Evolutionary conservation across 2,113 vertebrate genomes (phyloP).

Genomic region (Azemiops feae): DNA sequence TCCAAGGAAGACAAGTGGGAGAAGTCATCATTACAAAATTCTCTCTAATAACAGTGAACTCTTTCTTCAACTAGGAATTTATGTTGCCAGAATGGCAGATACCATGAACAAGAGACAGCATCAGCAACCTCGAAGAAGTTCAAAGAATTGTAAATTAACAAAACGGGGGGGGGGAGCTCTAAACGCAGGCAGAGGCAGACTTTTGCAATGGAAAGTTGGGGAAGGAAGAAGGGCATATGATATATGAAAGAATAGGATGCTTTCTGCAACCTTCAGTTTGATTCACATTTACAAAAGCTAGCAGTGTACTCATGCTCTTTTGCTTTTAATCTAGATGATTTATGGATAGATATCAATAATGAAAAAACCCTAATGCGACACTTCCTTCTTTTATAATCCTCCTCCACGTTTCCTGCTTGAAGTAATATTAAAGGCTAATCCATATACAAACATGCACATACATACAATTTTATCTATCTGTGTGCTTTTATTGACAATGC

Average conservation of each 20-base stretch:
- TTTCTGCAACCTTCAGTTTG: background rate
- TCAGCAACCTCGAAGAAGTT: background rate
- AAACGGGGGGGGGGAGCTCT: background rate
- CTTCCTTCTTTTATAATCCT: background rate
- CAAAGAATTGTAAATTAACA: background rate
- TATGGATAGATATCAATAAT: background rate
- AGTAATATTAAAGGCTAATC: background rate
- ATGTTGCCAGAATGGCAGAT: background rate
- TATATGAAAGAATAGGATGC: background rate
- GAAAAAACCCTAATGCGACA: background rate
- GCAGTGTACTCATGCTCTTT: background rate
- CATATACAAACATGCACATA: background rate
- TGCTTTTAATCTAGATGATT: background rate
- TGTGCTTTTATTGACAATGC: background rate
- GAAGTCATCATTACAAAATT: background rate
- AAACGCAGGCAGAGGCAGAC: background rate
- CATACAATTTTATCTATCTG: rapidly evolving
- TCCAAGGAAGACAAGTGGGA: background rate
- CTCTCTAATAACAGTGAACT: background rate
- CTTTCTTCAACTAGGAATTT: background rate
- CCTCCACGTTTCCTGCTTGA: background rate
- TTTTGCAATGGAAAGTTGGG: background rate
- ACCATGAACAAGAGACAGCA: background rate
- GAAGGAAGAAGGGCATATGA: background rate
- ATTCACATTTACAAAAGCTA: background rate